These are phyloP conservation scores for Lepus timidus DNA, from an alignment of 2,113 vertebrate species.

Conservation along the genomic window DNA sequence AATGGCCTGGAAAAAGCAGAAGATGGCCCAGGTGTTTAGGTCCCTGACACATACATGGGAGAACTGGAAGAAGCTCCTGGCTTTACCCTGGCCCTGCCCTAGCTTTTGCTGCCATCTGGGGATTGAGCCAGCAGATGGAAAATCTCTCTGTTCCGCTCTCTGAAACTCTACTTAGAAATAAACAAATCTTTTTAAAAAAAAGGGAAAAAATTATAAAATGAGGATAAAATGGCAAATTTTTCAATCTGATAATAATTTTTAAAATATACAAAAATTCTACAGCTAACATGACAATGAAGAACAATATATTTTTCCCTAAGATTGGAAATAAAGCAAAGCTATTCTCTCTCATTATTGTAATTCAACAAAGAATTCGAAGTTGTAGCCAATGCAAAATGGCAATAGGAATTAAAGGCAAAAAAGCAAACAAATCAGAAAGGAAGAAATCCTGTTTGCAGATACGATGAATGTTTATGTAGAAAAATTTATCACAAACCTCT, in stretches of 20 bases:
- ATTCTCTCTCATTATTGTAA: neutral
- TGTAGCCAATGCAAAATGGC: neutral
- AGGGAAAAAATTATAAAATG: no score
- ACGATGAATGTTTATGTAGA: neutral
- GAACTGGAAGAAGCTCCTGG: no score
- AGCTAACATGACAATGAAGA: neutral
- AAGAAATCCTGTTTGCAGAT: neutral
- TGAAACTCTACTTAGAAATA: no score
- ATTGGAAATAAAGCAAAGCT: neutral
- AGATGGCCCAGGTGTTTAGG: no score
- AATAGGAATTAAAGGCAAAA: neutral
- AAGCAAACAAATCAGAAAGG: neutral
- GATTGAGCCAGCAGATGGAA: no score
- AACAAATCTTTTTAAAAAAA: no score
- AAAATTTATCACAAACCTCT: neutral
- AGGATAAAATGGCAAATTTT: no score
- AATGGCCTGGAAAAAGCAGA: no score
- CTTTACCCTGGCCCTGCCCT: no score
- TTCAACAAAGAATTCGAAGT: neutral
- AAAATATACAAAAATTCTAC: neutral
- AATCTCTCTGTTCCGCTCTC: no score
- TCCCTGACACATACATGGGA: no score
- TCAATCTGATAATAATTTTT: neutral
- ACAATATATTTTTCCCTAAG: neutral
- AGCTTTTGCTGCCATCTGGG: no score